Percentiles rank a stretch among this genome's conserved stretches.
Conservation (phyloP, 2,797 vertebrate genomes). For the Cottoperca gobio region DNA sequence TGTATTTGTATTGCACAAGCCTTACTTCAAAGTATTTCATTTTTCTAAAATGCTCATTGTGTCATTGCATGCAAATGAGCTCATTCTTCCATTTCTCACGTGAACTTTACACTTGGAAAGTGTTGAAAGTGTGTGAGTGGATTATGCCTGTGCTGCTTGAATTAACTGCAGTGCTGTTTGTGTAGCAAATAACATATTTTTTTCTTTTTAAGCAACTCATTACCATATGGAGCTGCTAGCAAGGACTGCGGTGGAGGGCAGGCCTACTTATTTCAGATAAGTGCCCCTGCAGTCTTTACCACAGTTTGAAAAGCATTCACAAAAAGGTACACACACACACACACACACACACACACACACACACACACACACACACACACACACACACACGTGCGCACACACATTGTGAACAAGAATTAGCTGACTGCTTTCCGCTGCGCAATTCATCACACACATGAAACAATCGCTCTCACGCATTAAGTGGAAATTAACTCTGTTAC, state of each 20-base stretch:
- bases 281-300: constrained; percentile 59
- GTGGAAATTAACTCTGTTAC: constrained; percentile 67
- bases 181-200: constrained; percentile 66
- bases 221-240: constrained; percentile 69
- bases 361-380: constrained; percentile 26
- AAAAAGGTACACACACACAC: constrained; percentile 32
- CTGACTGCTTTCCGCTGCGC: constrained; percentile 42
- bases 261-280: constrained; percentile 75
- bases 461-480: constrained; percentile 71
- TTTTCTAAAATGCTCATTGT: constrained; percentile 23
- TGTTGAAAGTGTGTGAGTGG: constrained; percentile 36
- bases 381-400: background rate
- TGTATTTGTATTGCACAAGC: constrained; percentile 35
- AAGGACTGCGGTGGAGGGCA: constrained; percentile 67
- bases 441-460: constrained; percentile 75
- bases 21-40: constrained; percentile 4
- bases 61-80: constrained; percentile 43
- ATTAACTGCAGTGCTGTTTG: constrained; percentile 63
- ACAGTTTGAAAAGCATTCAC: constrained; percentile 57
- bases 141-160: constrained; percentile 45
- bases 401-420: constrained; percentile 49
- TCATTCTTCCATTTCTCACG: constrained; percentile 32
- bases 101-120: constrained; percentile 37
- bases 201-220: constrained; percentile 73
- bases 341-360: background rate